A percentile compares a stretch with the other conserved stretches of the same genome.
Conservation (phyloP, 2,888 invertebrate genomes). For the Athripsodes cinereus region DNA sequence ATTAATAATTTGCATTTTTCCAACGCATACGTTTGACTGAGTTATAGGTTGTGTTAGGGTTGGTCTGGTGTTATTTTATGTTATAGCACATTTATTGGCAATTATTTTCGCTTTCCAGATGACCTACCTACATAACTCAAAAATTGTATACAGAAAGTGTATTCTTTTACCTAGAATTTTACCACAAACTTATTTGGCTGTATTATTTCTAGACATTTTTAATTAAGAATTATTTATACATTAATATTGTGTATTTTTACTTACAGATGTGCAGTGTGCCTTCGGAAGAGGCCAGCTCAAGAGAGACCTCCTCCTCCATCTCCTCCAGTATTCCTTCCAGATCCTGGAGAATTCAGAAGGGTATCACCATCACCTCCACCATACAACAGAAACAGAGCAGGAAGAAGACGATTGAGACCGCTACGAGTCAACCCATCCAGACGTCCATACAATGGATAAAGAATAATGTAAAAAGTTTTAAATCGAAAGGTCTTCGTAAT, state of each 20-base stretch:
- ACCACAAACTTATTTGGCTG: too few relatives aligned
- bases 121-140: too few relatives aligned
- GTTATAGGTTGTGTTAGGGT: too few relatives aligned
- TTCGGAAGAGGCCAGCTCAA: conserved; percentile 15
- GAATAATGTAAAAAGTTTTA: not conserved
- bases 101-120: too few relatives aligned
- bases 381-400: conserved; percentile 3
- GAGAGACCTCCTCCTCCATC: conserved; percentile 5
- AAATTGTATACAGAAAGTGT: too few relatives aligned
- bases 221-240: too few relatives aligned
- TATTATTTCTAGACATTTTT: too few relatives aligned
- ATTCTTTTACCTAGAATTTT: too few relatives aligned
- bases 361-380: conserved; percentile 6
- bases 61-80: too few relatives aligned
- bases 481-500: not conserved
- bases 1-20: too few relatives aligned
- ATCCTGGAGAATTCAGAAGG: conserved; percentile 22
- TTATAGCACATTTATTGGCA: too few relatives aligned
- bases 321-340: conserved; percentile 9
- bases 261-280: conserved; percentile 26
- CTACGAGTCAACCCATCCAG: conserved; percentile 1
- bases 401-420: conserved; percentile 12
- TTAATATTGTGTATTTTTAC: conserved; percentile 7
- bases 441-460: conserved; percentile 2
- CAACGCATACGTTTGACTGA: too few relatives aligned